Base-by-base conservation (phyloP, 2,113 vertebrate species). In the Ictalurus furcatus region DNA sequence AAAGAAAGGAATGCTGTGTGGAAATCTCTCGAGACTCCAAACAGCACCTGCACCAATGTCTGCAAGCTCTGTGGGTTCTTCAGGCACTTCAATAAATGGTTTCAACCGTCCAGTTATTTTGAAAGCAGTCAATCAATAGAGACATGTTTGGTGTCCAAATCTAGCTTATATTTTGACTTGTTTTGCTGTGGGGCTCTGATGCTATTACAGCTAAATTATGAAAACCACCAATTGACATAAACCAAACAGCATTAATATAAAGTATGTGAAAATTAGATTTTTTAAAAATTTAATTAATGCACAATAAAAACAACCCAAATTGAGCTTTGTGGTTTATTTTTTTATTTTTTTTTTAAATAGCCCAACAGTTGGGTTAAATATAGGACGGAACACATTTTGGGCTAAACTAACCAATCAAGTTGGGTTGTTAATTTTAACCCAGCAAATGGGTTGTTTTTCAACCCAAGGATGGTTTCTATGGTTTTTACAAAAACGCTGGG, bases 41-140 rank as follows among this genome's bases (percentile, higher is more conserved):
- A 81, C 54, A 69, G 34, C 87, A 88, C 87, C 87, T 88, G 87
- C 80, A 88, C 80, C 48, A 34, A 84, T 88, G 80, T 44, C 52
- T 37, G n/a, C 28, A 19, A 65, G 65, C 78, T 21, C 23, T 84
- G 23, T 0, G 5, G 54, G 12, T 28, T 83, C 54, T 40, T 40
- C n/a, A 44, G 30, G 34, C 54, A 61, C 54, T 78, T 78, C 2
- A 78, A 3, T 84, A 12, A 84, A 63, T 84, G 82, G 59, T 14
- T 28, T 84, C 21, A 48, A 69, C 84, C 30, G 40, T 21, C 25
- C 40, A 52, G 63, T 69, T n/a, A 17, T 48, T 67, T 67, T 8
- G 37, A 65, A 52, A 48, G 23, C 83, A 67, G 23, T 67, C 16
- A 69, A 69, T 69, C 63, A 69, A 69, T 85, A 69, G 1, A 21